A percentile compares a stretch with the other conserved stretches of the same genome.
Evolutionary conservation across 2,888 invertebrate genomes (phyloP).

Genomic region (Rhogogaster chlorosoma): DNA sequence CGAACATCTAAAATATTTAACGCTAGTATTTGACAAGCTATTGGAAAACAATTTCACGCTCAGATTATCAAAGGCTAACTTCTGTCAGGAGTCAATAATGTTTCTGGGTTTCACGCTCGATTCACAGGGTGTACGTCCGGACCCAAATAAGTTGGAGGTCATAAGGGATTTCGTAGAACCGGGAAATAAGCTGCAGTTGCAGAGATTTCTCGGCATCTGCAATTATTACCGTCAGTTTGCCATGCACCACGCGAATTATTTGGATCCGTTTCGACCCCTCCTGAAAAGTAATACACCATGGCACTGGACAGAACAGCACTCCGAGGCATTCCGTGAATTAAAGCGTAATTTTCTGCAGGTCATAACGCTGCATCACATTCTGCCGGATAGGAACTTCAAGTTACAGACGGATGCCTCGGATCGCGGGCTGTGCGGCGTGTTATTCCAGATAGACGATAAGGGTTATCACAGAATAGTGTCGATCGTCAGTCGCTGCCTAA

Average conservation of each 20-base stretch:
- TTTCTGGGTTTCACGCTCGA: background rate
- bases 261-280: too few relatives aligned
- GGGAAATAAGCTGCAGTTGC: too few relatives aligned
- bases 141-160: too few relatives aligned
- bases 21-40: background rate
- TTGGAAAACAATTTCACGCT: background rate
- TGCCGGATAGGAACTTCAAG: background rate
- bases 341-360: background rate
- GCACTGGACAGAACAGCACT: too few relatives aligned
- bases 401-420: background rate
- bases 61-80: background rate
- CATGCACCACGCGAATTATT: too few relatives aligned
- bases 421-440: background rate
- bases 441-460: background rate
- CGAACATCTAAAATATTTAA: background rate
- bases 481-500: conserved; percentile 6
- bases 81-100: background rate
- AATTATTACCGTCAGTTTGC: too few relatives aligned
- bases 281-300: too few relatives aligned
- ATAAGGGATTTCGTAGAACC: too few relatives aligned
- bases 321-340: background rate
- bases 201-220: too few relatives aligned
- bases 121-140: background rate
- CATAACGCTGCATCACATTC: background rate
- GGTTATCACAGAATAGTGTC: background rate